Conservation (phyloP, 2,113 vertebrate genomes). For the Colaptes auratus region DNA sequence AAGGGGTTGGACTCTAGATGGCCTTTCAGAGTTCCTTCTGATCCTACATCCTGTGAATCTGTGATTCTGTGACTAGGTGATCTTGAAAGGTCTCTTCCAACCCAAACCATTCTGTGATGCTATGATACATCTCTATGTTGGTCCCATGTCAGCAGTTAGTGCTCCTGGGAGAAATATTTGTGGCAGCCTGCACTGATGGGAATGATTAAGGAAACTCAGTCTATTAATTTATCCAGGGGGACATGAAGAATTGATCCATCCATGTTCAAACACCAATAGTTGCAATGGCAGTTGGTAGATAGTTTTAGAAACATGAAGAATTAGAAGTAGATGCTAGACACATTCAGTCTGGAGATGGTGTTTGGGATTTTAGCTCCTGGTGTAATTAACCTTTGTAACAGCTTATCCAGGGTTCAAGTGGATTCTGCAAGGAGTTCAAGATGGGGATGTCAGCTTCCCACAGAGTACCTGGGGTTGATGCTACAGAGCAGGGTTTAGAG, state of each 20-base stretch:
- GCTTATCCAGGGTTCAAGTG: fast-evolving
- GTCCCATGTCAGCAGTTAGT: not conserved
- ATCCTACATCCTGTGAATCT: too few species aligned
- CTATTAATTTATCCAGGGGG: not conserved
- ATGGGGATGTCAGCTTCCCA: fast-evolving
- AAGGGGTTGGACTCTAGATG: too few species aligned
- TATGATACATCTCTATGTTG: not conserved
- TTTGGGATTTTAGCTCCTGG: not conserved
- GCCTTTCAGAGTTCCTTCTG: too few species aligned
- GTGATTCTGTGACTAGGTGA: too few species aligned
- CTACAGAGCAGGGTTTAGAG: not conserved
- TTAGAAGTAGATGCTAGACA: not conserved
- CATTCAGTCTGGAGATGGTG: not conserved
- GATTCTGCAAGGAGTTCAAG: not conserved
- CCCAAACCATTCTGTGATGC: too few species aligned
- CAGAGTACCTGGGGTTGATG: not conserved
- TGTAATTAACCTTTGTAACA: not conserved
- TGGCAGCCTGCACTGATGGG: not conserved
- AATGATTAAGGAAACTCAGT: not conserved
- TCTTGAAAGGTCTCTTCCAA: too few species aligned
- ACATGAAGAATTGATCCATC: not conserved
- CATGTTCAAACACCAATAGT: fast-evolving
- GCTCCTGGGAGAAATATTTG: not conserved
- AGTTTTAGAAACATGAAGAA: not conserved
- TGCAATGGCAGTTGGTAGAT: fast-evolving